Conservation (phyloP, 1,140 invertebrate species). For the Thalassaphorura encarpata region DNA sequence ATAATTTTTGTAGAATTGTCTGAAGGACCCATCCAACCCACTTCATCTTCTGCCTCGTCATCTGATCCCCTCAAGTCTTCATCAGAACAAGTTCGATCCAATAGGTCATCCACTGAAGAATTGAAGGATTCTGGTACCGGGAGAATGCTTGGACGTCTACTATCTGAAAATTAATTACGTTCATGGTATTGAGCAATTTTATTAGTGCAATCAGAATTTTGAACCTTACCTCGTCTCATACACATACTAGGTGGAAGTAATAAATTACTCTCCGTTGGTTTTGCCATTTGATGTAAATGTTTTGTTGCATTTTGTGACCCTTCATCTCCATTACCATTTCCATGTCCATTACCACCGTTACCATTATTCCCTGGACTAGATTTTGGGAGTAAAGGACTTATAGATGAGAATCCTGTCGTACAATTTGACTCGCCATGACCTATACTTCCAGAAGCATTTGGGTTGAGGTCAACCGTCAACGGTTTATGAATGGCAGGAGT, state of each 20-base stretch:
- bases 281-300: constrained; percentile 24
- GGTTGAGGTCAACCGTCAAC: no score
- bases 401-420: no score
- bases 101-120: constrained; percentile 23
- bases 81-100: constrained; percentile 51
- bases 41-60: constrained; percentile 77
- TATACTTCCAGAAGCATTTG: no score
- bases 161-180: no score
- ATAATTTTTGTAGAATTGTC: constrained; percentile 53
- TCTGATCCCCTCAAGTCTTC: constrained; percentile 65
- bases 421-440: no score
- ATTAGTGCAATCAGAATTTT: no score
- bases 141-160: constrained; percentile 69
- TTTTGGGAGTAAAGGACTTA: no score
- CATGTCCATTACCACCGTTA: not conserved
- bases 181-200: no score
- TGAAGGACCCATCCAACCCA: constrained; percentile 74
- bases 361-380: not conserved
- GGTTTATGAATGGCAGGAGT: no score
- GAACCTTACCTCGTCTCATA: constrained; percentile 16
- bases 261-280: constrained; percentile 27
- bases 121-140: constrained; percentile 75
- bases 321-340: constrained; percentile 1
- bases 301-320: constrained; percentile 16
- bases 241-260: constrained; percentile 20